Conservation (phyloP, 2,113 vertebrate species). For the Balaeniceps rex region DNA sequence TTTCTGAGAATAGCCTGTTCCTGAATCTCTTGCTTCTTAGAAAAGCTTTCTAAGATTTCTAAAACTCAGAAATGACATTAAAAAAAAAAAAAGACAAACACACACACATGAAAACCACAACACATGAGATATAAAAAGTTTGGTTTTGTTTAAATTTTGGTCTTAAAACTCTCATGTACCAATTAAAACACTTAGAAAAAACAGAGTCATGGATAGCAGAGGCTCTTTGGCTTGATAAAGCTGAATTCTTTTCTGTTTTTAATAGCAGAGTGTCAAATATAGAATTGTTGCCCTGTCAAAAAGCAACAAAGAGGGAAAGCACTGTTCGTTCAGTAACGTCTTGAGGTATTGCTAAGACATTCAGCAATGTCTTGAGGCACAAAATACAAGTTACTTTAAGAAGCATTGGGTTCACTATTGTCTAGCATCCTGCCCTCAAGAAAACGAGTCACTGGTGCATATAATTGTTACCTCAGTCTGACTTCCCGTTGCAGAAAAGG, state of each 20-base stretch:
- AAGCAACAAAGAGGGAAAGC: neutral
- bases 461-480: neutral
- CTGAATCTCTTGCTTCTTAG: neutral
- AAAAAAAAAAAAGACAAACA: neutral
- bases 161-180: neutral
- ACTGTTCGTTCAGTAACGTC: neutral
- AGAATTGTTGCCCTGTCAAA: neutral
- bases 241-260: neutral
- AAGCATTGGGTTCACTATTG: neutral
- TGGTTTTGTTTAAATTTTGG: neutral
- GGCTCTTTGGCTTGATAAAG: neutral
- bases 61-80: neutral
- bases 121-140: neutral
- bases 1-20: neutral
- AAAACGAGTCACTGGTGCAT: neutral
- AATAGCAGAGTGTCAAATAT: neutral
- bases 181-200: neutral
- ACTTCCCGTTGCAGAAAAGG: neutral
- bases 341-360: neutral
- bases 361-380: neutral
- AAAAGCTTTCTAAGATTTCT: neutral
- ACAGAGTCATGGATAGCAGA: neutral
- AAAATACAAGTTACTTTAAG: neutral
- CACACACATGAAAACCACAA: neutral
- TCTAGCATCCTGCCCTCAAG: neutral